phyloP scores from a whole-genome alignment of 2,113 vertebrate species.

The Odontophorus gujanensis region DNA sequence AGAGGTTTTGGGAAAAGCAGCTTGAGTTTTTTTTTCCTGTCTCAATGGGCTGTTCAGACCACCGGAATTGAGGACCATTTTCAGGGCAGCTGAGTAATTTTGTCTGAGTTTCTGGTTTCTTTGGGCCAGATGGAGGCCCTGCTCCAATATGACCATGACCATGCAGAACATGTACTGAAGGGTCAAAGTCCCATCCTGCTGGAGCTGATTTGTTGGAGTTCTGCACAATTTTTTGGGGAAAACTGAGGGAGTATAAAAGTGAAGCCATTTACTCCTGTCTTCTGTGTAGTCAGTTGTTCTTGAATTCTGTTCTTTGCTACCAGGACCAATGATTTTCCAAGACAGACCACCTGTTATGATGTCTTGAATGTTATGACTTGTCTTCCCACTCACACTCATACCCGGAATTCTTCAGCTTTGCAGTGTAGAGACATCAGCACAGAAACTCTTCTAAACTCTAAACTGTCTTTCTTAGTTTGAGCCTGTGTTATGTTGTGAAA shows the following conservation, averaged over 20 bases:
- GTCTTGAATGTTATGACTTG: background rate
- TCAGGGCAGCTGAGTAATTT: background rate
- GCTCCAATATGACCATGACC: background rate
- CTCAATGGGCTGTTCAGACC: background rate
- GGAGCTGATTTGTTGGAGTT: background rate
- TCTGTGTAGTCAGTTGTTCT: background rate
- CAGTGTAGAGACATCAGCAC: background rate
- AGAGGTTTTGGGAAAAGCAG: background rate
- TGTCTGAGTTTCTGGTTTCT: background rate
- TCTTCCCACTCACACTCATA: background rate
- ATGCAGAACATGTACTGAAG: background rate
- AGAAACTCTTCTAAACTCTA: background rate
- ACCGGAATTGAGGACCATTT: background rate
- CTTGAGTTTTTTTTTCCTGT: background rate
- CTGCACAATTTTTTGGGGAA: background rate
- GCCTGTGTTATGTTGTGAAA: background rate
- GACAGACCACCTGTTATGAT: fast-evolving
- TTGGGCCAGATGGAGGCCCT: background rate
- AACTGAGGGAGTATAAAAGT: background rate
- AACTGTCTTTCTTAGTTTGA: background rate
- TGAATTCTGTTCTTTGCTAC: background rate
- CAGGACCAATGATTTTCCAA: background rate
- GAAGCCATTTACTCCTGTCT: background rate
- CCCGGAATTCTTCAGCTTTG: background rate
- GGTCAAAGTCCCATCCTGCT: background rate